A percentile compares a stretch with the other conserved stretches of the same genome.
Conservation (phyloP, 2,888 invertebrate species). For the Argyresthia goedartella region DNA sequence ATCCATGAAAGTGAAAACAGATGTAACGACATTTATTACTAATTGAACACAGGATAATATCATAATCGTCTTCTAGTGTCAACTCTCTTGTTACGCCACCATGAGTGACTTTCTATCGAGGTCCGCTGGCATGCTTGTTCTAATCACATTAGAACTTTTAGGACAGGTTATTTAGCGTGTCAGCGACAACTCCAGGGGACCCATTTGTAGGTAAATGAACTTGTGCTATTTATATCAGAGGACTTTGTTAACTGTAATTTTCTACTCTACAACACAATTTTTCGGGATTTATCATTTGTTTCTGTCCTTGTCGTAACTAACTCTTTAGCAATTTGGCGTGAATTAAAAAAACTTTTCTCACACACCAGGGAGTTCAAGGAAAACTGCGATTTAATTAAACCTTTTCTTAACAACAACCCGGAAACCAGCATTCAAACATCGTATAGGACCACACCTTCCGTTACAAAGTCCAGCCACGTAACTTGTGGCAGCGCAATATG, state of each 20-base stretch:
- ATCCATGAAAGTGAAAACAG: too few species aligned
- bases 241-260: not conserved
- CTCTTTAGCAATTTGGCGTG: too few species aligned
- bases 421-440: slow-evolving; percentile 39
- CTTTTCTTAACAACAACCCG: slow-evolving; percentile 24
- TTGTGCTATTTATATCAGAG: not conserved
- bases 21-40: too few species aligned
- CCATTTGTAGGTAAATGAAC: slow-evolving; percentile 29
- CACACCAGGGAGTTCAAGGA: too few species aligned
- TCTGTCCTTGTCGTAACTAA: too few species aligned
- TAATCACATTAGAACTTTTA: slow-evolving; percentile 22
- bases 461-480: not conserved
- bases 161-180: slow-evolving; percentile 19
- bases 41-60: too few species aligned
- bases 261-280: too few species aligned
- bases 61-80: not conserved
- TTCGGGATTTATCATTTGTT: too few species aligned
- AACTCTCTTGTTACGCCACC: not conserved
- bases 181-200: slow-evolving; percentile 19
- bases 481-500: not conserved
- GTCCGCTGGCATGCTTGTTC: slow-evolving; percentile 8
- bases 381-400: too few species aligned
- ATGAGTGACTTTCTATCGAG: not conserved
- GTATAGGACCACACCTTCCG: slow-evolving; percentile 34
- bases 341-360: too few species aligned